A percentile compares a stretch with the other conserved stretches of the same genome.
Evolutionary conservation across 2,797 vertebrate species (phyloP).

Genomic region (Nothura maculosa): DNA sequence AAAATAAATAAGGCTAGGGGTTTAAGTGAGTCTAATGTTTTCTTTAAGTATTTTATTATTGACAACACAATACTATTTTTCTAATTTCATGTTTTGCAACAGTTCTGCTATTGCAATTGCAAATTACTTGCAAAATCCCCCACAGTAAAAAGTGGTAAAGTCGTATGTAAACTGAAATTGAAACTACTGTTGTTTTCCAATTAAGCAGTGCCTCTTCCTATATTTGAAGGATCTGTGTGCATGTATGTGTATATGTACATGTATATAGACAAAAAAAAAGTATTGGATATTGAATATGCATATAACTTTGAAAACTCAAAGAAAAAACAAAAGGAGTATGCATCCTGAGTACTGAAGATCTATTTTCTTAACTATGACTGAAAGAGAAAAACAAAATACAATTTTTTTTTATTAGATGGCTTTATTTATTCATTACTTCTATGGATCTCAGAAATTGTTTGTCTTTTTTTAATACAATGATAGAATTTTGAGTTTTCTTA

Average conservation of each 20-base stretch:
- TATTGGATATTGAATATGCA: not conserved
- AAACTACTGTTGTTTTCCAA: not conserved
- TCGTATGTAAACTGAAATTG: not conserved
- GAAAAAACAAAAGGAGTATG: rapidly evolving
- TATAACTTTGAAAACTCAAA: not conserved
- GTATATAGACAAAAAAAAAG: not conserved
- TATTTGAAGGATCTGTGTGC: not conserved
- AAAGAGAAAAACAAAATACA: not conserved
- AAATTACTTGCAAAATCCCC: not conserved
- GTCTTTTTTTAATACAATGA: not conserved
- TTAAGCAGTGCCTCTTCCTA: not conserved
- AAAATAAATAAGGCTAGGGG: not conserved
- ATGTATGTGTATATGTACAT: not conserved
- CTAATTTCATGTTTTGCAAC: not conserved
- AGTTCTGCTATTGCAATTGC: not conserved
- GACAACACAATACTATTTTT: not conserved
- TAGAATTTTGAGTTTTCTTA: not conserved
- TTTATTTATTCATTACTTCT: not conserved
- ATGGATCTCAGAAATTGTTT: not conserved
- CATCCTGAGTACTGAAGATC: not conserved
- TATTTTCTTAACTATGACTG: not conserved
- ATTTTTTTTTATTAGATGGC: not conserved
- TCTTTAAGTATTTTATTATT: not conserved
- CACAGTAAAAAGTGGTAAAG: rapidly evolving
- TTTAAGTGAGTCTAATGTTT: not conserved